A percentile compares a stretch with the other conserved stretches of the same genome.
phyloP scores from a whole-genome alignment of 2,888 invertebrate species.

The Aleiodes alternator region DNA sequence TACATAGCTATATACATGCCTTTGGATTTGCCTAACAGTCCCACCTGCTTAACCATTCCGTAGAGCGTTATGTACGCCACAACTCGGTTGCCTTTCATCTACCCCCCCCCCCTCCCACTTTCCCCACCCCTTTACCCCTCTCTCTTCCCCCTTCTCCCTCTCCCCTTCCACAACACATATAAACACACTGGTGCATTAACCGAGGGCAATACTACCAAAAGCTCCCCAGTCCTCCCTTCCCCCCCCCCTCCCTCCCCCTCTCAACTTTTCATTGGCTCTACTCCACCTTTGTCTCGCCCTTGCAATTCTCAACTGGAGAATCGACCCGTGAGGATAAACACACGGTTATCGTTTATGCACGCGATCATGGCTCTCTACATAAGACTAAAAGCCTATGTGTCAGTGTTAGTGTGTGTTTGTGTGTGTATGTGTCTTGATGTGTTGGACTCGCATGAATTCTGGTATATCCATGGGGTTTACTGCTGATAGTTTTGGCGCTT shows the following conservation, averaged over 20 bases:
- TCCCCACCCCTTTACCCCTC: too few species aligned
- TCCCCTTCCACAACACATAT: not conserved
- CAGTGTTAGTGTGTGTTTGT: too few species aligned
- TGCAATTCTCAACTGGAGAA: not conserved
- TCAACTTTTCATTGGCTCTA: not conserved
- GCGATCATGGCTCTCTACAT: constrained; percentile 12
- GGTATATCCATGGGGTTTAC: too few species aligned
- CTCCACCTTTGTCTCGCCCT: not conserved
- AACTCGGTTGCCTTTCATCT: constrained; percentile 30
- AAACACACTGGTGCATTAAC: constrained; percentile 4
- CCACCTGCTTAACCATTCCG: constrained; percentile 25
- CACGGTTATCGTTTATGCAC: constrained; percentile 30
- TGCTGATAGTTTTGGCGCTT: too few species aligned
- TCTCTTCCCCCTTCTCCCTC: too few species aligned
- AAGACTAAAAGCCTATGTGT: too few species aligned
- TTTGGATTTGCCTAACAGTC: constrained; percentile 17
- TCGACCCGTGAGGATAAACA: constrained; percentile 12
- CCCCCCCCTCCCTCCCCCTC: not conserved
- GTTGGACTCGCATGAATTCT: too few species aligned
- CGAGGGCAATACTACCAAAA: constrained; percentile 20
- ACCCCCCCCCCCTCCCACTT: not conserved
- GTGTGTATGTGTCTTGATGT: too few species aligned
- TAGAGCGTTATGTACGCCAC: constrained; percentile 22
- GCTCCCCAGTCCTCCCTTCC: not conserved
- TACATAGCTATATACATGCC: not conserved